Evolutionary conservation across 2,113 vertebrate species (phyloP), one percentile per base, ranked within the genome.

Genomic region (Istiophorus platypterus): DNA sequence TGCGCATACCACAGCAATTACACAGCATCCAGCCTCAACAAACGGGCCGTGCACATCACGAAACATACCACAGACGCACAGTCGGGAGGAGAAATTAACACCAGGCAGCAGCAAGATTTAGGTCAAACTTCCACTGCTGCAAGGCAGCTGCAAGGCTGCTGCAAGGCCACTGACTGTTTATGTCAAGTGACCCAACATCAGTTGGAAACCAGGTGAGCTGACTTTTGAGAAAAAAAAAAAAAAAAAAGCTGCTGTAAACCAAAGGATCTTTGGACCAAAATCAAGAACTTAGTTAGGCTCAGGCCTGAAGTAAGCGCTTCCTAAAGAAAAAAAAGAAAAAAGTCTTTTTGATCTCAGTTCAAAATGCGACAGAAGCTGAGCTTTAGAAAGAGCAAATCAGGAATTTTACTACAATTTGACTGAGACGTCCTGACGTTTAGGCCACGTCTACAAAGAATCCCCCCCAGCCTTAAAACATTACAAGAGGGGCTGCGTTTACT

Each of bases 1-100:
- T 76, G 47, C 87, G 80, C 92, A 95, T 89, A 93, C 84, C 84
- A 77, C 76, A 92, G 65, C 67, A 88, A 91, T 92, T 93, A 94
- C 91, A 92, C 80, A 85, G 78, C 88, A 83, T 76, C 58, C 88
- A 85, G 85, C 79, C 72, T 69, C 84, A 57, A 75, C 85, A 83
- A 85, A 72, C 85, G 78, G 76, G 62, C 84, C 13, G 65, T 13
- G 42, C 80, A 82, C 81, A 85, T 85, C 80, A 61, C 74, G 76
- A 69, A 69, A 81, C 85, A 86, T 65, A 82, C 73, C 57, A 82
- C 73, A 82, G 76, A 88, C 73, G 47, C 66, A 37, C 56, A 0
- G 78, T 45, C 57, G 37, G 67, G 29, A n/a, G 41, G 68, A 59
- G 27, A 47, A 71, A 80, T 72, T 42, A 76, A 88, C 78, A 66